These are phyloP conservation scores for Elaphurus davidianus DNA, from an alignment of 2,113 vertebrate species.

Conservation along the genomic window DNA sequence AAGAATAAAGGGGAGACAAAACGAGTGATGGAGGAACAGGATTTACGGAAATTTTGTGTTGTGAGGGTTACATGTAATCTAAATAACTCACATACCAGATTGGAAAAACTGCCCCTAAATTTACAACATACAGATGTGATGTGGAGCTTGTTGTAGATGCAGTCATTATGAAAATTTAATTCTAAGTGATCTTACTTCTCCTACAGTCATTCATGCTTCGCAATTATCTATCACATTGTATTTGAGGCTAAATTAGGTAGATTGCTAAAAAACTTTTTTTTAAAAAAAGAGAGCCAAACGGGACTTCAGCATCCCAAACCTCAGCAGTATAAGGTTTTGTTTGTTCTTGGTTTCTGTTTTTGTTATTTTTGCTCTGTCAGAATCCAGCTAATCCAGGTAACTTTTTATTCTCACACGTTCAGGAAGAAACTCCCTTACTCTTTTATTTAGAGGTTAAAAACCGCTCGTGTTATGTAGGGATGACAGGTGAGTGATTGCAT, in stretches of 20 bases:
- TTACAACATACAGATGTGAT: conserved; percentile 75
- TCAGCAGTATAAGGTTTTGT: conserved; percentile 20
- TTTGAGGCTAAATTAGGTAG: conserved; percentile 64
- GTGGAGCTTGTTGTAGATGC: conserved; percentile 63
- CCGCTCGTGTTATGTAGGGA: conserved; percentile 40
- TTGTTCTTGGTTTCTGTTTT: background rate
- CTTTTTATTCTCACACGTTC: conserved; percentile 36
- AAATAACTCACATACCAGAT: conserved; percentile 78
- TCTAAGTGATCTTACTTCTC: conserved; percentile 69
- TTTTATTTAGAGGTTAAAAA: conserved; percentile 58
- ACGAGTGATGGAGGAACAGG: conserved; percentile 8
- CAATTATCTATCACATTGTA: conserved; percentile 28
- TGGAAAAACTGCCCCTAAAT: conserved; percentile 78
- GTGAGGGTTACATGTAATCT: conserved; percentile 76
- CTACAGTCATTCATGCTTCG: conserved; percentile 50
- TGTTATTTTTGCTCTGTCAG: conserved; percentile 58
- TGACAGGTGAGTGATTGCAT: conserved; percentile 62
- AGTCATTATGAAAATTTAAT: conserved; percentile 40
- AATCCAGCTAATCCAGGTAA: conserved; percentile 63
- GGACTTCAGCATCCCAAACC: conserved; percentile 34
- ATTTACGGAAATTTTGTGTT: conserved; percentile 54
- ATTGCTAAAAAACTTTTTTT: conserved; percentile 13
- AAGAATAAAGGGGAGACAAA: conserved; percentile 2
- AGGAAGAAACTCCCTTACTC: conserved; percentile 14
- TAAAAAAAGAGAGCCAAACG: background rate